A percentile compares a stretch with the other conserved stretches of the same genome.
These are phyloP conservation scores for Brachionus manjavacas DNA, from an alignment of 1,140 invertebrate genomes.

Conservation along the genomic window DNA sequence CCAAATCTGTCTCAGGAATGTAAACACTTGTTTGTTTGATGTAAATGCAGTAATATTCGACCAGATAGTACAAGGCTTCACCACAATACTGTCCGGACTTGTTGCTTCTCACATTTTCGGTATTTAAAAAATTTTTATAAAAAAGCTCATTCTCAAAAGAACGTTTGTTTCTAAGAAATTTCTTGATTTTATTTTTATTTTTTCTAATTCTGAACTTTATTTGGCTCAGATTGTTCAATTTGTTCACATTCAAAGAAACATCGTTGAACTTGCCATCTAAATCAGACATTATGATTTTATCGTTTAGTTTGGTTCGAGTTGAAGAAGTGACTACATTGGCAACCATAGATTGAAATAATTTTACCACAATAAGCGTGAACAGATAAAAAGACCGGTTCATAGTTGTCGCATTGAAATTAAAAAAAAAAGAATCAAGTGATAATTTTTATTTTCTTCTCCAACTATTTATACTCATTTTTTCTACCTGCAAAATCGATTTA, in stretches of 20 bases:
- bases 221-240: not conserved
- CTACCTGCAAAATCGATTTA: not conserved
- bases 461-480: not conserved
- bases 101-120: not conserved
- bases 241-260: not conserved
- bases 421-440: not conserved
- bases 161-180: not conserved
- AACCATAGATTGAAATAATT: not conserved
- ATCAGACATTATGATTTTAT: no score
- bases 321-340: not conserved
- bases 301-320: no score
- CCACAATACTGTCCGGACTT: not conserved
- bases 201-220: not conserved
- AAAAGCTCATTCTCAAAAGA: not conserved
- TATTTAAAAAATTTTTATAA: not conserved
- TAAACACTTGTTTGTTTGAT: conserved; percentile 13
- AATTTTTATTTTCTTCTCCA: not conserved
- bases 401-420: not conserved
- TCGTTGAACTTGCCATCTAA: no score
- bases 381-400: not conserved
- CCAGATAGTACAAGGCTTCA: conserved; percentile 16
- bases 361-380: not conserved
- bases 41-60: conserved; percentile 12
- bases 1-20: not conserved
- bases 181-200: not conserved